phyloP scores from a whole-genome alignment of 2,888 invertebrate species.

The Phanerotoma sp. region DNA sequence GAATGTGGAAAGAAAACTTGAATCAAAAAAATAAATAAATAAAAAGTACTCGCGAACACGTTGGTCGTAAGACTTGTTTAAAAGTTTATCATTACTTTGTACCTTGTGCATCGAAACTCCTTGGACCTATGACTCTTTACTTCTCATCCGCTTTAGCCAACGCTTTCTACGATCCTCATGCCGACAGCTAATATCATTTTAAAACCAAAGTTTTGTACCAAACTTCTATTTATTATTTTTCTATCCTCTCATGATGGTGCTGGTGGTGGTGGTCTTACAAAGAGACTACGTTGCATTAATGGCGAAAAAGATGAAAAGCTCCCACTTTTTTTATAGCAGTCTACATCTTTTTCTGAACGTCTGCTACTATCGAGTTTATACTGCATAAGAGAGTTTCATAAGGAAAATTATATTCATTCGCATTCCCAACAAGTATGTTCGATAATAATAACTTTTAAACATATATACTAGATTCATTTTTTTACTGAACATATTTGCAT shows the following conservation, averaged over 20 bases:
- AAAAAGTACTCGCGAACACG: conserved; percentile 29
- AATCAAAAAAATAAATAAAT: conserved; percentile 7
- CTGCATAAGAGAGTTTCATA: neutral
- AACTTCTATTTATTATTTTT: conserved; percentile 54
- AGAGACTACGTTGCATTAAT: neutral
- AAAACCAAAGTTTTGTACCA: conserved; percentile 52
- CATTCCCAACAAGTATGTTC: too few relatives aligned
- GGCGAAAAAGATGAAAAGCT: neutral
- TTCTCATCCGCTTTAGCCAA: conserved; percentile 9
- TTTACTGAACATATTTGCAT: too few relatives aligned
- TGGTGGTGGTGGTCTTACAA: too few relatives aligned
- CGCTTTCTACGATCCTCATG: conserved; percentile 17
- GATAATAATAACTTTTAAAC: too few relatives aligned
- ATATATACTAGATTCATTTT: too few relatives aligned
- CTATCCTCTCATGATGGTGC: conserved; percentile 11
- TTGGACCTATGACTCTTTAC: conserved; percentile 9
- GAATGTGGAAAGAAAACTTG: conserved; percentile 3
- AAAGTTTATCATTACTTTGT: conserved; percentile 54
- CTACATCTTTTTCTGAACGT: neutral
- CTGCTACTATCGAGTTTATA: neutral
- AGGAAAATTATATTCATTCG: neutral
- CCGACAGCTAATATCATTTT: conserved; percentile 50
- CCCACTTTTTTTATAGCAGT: neutral
- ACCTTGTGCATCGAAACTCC: conserved; percentile 40
- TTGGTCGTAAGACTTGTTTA: conserved; percentile 44